Conservation (phyloP, 1,140 invertebrate species). For the Pseudomyrmex concolor region DNA sequence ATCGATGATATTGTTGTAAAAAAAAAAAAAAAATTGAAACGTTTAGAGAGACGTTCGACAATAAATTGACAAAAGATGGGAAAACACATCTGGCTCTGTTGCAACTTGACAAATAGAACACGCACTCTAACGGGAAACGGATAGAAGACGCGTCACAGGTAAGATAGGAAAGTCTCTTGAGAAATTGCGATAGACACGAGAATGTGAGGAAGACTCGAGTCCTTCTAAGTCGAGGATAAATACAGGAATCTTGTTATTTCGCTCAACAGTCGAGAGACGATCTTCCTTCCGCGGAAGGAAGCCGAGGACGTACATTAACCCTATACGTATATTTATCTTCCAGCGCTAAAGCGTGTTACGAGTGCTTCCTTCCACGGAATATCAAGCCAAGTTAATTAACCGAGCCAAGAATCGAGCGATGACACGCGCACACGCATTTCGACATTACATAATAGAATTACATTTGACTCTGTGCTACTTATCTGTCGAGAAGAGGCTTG, state of each 20-base stretch:
- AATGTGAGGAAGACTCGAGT: slow-evolving; percentile 65
- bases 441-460: slow-evolving; percentile 44
- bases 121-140: slow-evolving; percentile 22
- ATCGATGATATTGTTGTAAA: too few relatives aligned
- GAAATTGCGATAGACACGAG: slow-evolving; percentile 67
- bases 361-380: slow-evolving; percentile 53
- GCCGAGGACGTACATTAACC: slow-evolving; percentile 72
- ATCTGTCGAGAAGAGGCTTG: not conserved
- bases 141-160: slow-evolving; percentile 52
- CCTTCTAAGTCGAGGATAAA: slow-evolving; percentile 75
- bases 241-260: slow-evolving; percentile 83
- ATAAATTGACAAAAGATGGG: slow-evolving; percentile 35
- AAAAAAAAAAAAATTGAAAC: too few relatives aligned
- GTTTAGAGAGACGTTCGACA: not conserved
- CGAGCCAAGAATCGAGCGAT: slow-evolving; percentile 44
- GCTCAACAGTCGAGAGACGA: slow-evolving; percentile 71
- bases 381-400: slow-evolving; percentile 66
- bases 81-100: slow-evolving; percentile 15
- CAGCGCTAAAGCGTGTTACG: slow-evolving; percentile 66
- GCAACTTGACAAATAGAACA: slow-evolving; percentile 61
- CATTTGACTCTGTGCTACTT: slow-evolving; percentile 12
- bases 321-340: slow-evolving; percentile 75
- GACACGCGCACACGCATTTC: slow-evolving; percentile 4
- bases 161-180: slow-evolving; percentile 57
- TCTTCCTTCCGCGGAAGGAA: slow-evolving; percentile 68